These are phyloP conservation scores for Pteronura brasiliensis DNA, from an alignment of 2,113 vertebrate genomes.

Conservation along the genomic window DNA sequence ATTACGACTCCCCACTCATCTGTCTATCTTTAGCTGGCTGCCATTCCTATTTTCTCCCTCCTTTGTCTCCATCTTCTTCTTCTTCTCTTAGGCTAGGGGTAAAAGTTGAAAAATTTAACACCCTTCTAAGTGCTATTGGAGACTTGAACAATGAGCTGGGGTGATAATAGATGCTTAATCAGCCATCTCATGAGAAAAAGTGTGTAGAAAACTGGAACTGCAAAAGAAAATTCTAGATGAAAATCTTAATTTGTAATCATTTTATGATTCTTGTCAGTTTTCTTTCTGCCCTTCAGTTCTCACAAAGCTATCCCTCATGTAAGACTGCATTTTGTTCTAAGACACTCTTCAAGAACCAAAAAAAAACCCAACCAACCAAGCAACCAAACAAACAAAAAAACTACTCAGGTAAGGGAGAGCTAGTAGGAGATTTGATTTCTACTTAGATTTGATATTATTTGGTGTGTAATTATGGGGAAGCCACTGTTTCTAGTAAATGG, in stretches of 20 bases:
- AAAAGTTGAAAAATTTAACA: constrained; percentile 21
- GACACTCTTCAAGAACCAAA: background rate
- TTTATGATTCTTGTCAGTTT: background rate
- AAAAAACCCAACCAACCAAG: background rate
- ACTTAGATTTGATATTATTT: background rate
- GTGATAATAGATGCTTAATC: background rate
- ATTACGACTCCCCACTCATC: background rate
- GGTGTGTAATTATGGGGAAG: background rate
- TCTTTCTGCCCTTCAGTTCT: background rate
- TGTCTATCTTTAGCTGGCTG: background rate
- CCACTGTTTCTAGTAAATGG: background rate
- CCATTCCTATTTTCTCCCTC: background rate
- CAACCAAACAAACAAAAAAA: too few relatives aligned
- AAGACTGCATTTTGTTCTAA: background rate
- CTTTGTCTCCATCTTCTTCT: background rate
- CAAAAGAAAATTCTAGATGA: background rate
- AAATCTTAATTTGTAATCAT: background rate
- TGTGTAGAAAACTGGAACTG: background rate
- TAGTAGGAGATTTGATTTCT: background rate
- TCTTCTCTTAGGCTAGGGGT: background rate
- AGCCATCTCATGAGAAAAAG: background rate
- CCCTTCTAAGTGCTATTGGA: background rate
- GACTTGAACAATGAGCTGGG: background rate
- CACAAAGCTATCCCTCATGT: background rate
- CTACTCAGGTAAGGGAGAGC: background rate